These are phyloP conservation scores for Noctua fimbriata DNA, from an alignment of 2,888 invertebrate genomes.

Conservation along the genomic window DNA sequence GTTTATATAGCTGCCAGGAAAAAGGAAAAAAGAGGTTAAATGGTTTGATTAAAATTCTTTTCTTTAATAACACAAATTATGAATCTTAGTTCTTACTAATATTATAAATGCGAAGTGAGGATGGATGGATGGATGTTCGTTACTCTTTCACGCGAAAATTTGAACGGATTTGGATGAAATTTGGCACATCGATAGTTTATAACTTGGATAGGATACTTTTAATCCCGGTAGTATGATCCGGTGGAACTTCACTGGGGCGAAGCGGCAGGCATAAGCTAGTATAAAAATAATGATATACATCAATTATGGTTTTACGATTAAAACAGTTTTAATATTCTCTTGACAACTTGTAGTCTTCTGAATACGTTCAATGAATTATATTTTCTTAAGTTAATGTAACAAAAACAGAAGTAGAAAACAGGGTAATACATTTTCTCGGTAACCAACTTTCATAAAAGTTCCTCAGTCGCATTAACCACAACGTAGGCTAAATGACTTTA, in stretches of 20 bases:
- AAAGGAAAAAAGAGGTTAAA: neutral
- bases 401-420: conserved; percentile 16
- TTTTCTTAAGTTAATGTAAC: neutral
- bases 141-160: too few relatives aligned
- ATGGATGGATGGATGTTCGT: too few relatives aligned
- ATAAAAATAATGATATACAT: neutral
- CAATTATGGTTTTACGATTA: neutral
- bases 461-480: conserved; percentile 50
- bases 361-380: too few relatives aligned
- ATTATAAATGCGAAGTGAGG: too few relatives aligned
- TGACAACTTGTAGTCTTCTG: neutral
- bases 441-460: conserved; percentile 53
- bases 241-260: too few relatives aligned
- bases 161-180: too few relatives aligned
- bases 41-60: neutral
- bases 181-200: too few relatives aligned
- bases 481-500: conserved; percentile 60
- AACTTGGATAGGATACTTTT: too few relatives aligned
- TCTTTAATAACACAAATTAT: neutral
- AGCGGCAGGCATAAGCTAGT: too few relatives aligned
- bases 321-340: neutral
- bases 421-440: conserved; percentile 33
- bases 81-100: too few relatives aligned
- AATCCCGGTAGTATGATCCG: too few relatives aligned
- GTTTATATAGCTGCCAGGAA: neutral